phyloP scores from a whole-genome alignment of 2,113 vertebrate species.

The Tautogolabrus adspersus region DNA sequence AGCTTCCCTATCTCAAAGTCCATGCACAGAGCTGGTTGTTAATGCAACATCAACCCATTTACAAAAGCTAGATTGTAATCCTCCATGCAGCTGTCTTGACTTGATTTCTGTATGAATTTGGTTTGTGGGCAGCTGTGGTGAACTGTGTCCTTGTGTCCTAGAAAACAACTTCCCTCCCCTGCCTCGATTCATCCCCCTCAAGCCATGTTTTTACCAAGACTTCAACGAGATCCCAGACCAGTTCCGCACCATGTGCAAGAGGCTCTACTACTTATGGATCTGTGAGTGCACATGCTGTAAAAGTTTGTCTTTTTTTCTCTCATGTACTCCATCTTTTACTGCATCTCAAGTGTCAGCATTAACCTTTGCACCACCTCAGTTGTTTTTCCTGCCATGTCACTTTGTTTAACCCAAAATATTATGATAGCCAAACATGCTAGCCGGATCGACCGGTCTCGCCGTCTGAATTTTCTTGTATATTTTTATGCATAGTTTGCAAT shows the following conservation, averaged over 20 bases:
- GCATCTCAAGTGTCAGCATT: not conserved
- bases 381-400: not conserved
- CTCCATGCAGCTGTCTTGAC: constrained; percentile 22
- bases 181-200: constrained; percentile 95
- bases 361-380: not conserved
- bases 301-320: not conserved
- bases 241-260: constrained; percentile 91
- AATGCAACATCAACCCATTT: not conserved
- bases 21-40: not conserved
- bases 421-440: constrained; percentile 13
- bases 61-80: not conserved
- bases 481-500: not conserved
- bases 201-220: constrained; percentile 99
- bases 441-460: constrained; percentile 32
- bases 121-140: constrained; percentile 4
- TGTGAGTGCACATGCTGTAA: constrained; percentile 84
- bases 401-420: constrained; percentile 77
- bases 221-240: constrained; percentile 96
- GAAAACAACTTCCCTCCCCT: constrained; percentile 99
- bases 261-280: constrained; percentile 98
- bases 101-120: constrained; percentile 22
- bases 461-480: not conserved
- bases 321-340: not conserved
- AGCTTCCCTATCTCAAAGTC: constrained; percentile 10
- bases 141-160: constrained; percentile 67